Base-by-base conservation (phyloP, 2,888 invertebrate genomes). In the Luffia ferchaultella region DNA sequence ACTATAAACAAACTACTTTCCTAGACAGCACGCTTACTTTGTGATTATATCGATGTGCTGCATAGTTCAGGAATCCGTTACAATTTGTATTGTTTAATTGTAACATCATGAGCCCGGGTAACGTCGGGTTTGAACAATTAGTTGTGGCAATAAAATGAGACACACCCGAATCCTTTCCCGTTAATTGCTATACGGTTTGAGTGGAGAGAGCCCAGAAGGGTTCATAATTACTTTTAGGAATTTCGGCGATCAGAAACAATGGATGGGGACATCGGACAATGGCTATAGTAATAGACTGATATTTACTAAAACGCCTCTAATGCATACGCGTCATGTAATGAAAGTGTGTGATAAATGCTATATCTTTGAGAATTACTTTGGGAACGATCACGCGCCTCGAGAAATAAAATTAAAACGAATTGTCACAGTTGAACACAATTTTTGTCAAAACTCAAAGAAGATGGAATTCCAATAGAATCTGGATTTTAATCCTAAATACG, bases 171-270 rank as follows among this genome's bases (percentile, higher is more conserved):
- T 62, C 63, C 63, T 65, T 61, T 62, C 59, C 58, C 62, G 60
- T 60, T 66, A 66, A 67, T 63, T 62, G 67, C 66, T 64, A 62
- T 59, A 63, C 63, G 62, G 62, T 58, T 49, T 43, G 43, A 43
- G 42, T 43, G 42, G 42, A 18, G 19, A 43, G 42, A 46, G 40
- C 20, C 30, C 30, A 57, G 64, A 65, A 66, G 68, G 69, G 67
- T 66, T 59, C 62, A 61, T 69, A 68, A 69, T 69, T 69, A 68
- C 66, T 52, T 55, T 56, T 61, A 62, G 68, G 68, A 64, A 69
- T 69, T 67, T 58, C 60, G 57, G 59, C 64, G 66, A 69, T 68
- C 65, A 63, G 60, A 57, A 60, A 59, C 62, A 65, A 67, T 65
- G 62, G 62, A 55, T 61, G 62, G 30, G 30, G 30, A 30, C 30